Percentiles rank a stretch among this genome's conserved stretches.
phyloP scores from a whole-genome alignment of 2,797 vertebrate species.

The Crotalus adamanteus region DNA sequence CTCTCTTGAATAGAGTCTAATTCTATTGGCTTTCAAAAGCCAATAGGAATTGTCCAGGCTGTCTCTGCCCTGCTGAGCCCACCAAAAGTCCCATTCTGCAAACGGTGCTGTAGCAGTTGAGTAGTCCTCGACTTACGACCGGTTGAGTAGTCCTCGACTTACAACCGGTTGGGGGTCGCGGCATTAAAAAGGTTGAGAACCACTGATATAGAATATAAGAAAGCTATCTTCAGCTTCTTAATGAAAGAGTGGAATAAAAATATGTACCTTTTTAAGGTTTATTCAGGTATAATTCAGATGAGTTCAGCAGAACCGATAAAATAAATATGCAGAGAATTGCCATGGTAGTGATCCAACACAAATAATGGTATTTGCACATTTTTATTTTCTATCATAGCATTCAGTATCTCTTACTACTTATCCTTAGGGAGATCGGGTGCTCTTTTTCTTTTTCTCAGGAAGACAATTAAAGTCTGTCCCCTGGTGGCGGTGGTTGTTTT shows the following conservation, averaged over 20 bases:
- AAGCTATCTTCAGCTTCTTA: background rate
- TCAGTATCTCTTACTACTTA: background rate
- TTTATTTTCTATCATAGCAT: background rate
- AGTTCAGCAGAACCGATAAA: background rate
- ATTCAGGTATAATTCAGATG: background rate
- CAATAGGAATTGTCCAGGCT: too few relatives aligned
- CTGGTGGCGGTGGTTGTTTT: background rate
- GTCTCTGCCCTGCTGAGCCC: too few relatives aligned
- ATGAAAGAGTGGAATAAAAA: background rate
- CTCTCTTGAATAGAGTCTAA: too few relatives aligned
- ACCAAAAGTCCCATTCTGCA: too few relatives aligned
- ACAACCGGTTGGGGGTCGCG: too few relatives aligned
- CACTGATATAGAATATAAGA: background rate
- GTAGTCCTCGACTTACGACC: too few relatives aligned
- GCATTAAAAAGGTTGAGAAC: too few relatives aligned
- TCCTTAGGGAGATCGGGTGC: background rate
- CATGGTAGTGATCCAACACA: background rate
- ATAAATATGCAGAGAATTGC: background rate
- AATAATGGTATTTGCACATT: slow-evolving; percentile 1
- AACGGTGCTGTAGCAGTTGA: too few relatives aligned
- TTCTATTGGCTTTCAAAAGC: too few relatives aligned
- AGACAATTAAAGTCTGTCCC: background rate
- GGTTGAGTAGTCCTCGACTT: too few relatives aligned
- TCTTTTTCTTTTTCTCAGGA: background rate
- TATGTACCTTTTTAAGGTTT: background rate